Conservation (phyloP, 2,888 invertebrate genomes). For the Polietes domitor region DNA sequence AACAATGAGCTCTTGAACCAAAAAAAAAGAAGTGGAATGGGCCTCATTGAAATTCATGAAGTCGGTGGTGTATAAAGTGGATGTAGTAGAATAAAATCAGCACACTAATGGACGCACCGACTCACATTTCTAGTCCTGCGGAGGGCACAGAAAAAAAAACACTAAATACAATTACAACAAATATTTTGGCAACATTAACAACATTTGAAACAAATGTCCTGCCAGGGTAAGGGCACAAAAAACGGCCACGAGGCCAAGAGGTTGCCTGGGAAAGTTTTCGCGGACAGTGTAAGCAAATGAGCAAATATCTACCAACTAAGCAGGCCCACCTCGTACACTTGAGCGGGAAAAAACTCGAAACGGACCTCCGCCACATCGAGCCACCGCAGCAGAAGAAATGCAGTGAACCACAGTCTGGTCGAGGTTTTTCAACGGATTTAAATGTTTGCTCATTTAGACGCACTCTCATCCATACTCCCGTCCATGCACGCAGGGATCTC, state of each 20-base stretch:
- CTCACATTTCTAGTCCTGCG: neutral
- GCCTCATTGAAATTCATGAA: conserved; percentile 71
- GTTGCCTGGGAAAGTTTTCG: neutral
- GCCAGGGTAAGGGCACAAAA: conserved; percentile 32
- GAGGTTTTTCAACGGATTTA: conserved; percentile 66
- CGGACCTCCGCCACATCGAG: conserved; percentile 17
- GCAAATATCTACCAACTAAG: neutral
- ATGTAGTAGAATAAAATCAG: conserved; percentile 29
- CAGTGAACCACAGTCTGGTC: conserved; percentile 58
- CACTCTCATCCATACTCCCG: conserved; percentile 47
- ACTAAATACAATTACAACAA: conserved; percentile 64
- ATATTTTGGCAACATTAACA: conserved; percentile 67
- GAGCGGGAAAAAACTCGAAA: conserved; percentile 3
- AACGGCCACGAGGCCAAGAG: conserved; percentile 10
- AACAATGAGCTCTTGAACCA: conserved; percentile 45
- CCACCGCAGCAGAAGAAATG: conserved; percentile 35
- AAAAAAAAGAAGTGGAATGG: conserved; percentile 36
- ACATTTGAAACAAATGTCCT: conserved; percentile 61
- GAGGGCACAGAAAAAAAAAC: conserved; percentile 47
- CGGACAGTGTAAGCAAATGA: neutral
- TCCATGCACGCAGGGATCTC: conserved; percentile 27
- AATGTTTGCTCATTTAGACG: conserved; percentile 67
- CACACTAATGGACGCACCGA: neutral
- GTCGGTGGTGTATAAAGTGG: conserved; percentile 57
- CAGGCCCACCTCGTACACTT: neutral